Evolutionary conservation across 1,140 invertebrate genomes (phyloP), one percentile per base, ranked within the genome.

Genomic region (Pogonomyrmex barbatus): DNA sequence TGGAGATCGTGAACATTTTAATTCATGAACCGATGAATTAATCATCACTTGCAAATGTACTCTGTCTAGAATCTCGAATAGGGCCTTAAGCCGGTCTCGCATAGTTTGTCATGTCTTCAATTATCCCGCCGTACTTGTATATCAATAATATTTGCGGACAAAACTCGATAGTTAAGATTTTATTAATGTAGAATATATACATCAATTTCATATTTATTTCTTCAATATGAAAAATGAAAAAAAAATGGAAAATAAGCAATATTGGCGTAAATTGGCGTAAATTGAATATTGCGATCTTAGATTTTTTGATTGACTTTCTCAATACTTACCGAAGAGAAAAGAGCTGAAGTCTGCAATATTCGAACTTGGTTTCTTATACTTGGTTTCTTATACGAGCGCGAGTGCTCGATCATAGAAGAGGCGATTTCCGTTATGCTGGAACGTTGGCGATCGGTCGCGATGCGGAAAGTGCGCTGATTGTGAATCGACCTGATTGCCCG

Each of bases 401-500:
- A 87, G 62, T 54, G 68, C 56, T 82, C 36, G 76, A 89, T 50
- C 82, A 77, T 4, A 65, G 82, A 77, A 73, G 87, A 75, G 78
- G 63, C 67, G 88, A 81, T 89, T 89, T 89, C 78, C 88, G 84
- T 71, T 54, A 76, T 73, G 39, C 52, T 10, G 54, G 67, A 14
- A 50, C n/a, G 42, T 14, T 33, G 88, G 84, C 88, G 89, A 89
- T 91, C 90, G 86, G 73, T 63, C 79, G 86, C 70, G 73, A 63
- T 52, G 86, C 60, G 90, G 75, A 91, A 91, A 91, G 90, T 91
- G 79, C 91, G 89, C 86, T 92, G 91, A 92, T 92, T 93, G 91
- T 94, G 93, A 94, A 94, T 94, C 93, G 93, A 93, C 90, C 93
- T 94, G 93, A 94, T 94, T 94, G 93, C 93, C 93, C 92, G 92